A percentile compares a stretch with the other conserved stretches of the same genome.
These are phyloP conservation scores for Hypotaenidia philippensis DNA, from an alignment of 2,797 vertebrate species.

Conservation along the genomic window DNA sequence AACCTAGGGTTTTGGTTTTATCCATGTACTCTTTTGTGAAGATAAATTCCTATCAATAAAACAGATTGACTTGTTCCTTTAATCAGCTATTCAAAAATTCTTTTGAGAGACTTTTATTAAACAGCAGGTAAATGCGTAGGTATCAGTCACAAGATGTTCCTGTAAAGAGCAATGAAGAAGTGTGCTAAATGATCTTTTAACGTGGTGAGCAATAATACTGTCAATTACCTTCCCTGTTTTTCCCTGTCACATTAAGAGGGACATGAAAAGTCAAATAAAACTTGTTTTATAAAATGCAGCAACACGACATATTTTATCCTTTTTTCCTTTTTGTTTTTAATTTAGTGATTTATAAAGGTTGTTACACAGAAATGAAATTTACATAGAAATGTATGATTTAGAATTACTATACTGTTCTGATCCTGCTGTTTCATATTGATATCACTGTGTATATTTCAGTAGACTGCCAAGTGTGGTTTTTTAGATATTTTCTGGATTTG, in stretches of 20 bases:
- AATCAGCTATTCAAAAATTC: neutral
- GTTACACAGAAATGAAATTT: conserved; percentile 52
- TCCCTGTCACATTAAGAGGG: neutral
- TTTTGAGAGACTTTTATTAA: neutral
- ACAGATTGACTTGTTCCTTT: neutral
- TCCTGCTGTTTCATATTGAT: conserved; percentile 54
- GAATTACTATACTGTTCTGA: neutral
- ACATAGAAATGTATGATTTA: conserved; percentile 15
- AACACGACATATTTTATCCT: neutral
- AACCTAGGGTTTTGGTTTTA: neutral
- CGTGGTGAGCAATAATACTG: neutral
- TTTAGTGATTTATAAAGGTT: neutral
- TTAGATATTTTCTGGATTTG: conserved; percentile 15
- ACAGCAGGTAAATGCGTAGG: neutral
- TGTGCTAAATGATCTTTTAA: neutral
- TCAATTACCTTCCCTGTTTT: neutral
- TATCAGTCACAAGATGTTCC: neutral
- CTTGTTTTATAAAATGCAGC: neutral
- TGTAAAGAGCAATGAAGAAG: neutral
- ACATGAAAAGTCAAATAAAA: neutral
- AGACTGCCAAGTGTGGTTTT: conserved; percentile 2
- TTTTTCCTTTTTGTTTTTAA: neutral
- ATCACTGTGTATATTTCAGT: conserved; percentile 17
- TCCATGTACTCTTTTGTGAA: neutral
- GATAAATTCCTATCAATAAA: neutral